phyloP scores from a whole-genome alignment of 2,113 vertebrate genomes.

The Vulpes lagopus region DNA sequence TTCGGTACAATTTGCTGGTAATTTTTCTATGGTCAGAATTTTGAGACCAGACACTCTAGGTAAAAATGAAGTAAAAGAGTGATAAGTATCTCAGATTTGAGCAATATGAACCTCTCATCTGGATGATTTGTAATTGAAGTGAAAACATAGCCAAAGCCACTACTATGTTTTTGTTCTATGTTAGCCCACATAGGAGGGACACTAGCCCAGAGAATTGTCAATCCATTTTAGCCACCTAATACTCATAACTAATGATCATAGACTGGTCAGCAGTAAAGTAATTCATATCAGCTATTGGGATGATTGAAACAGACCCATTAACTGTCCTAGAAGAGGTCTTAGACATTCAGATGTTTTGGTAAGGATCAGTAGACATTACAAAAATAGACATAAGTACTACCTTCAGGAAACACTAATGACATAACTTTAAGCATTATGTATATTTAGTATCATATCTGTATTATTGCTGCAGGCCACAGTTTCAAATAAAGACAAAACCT shows the following conservation, averaged over 20 bases:
- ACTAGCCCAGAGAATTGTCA: background rate
- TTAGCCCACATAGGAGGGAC: background rate
- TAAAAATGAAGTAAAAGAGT: constrained; percentile 28
- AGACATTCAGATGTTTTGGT: constrained; percentile 1
- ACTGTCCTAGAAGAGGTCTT: background rate
- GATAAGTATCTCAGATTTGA: constrained; percentile 14
- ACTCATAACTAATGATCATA: background rate
- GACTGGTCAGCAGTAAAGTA: background rate
- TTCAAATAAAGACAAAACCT: constrained; percentile 49
- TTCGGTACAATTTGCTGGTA: constrained; percentile 39
- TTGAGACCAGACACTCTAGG: background rate
- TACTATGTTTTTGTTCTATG: background rate
- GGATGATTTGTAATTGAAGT: background rate
- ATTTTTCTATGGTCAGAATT: constrained; percentile 52
- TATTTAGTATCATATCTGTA: constrained; percentile 21
- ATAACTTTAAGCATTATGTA: background rate
- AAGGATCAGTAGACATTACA: constrained; percentile 42
- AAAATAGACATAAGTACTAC: constrained; percentile 40
- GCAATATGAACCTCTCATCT: background rate
- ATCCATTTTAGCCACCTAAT: background rate
- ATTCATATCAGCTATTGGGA: background rate
- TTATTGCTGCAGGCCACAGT: constrained; percentile 5
- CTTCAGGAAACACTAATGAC: constrained; percentile 23
- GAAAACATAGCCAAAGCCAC: background rate
- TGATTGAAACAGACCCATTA: background rate